These are phyloP conservation scores for Odontamblyopus lacepedii DNA, from an alignment of 2,797 vertebrate species.

Conservation along the genomic window DNA sequence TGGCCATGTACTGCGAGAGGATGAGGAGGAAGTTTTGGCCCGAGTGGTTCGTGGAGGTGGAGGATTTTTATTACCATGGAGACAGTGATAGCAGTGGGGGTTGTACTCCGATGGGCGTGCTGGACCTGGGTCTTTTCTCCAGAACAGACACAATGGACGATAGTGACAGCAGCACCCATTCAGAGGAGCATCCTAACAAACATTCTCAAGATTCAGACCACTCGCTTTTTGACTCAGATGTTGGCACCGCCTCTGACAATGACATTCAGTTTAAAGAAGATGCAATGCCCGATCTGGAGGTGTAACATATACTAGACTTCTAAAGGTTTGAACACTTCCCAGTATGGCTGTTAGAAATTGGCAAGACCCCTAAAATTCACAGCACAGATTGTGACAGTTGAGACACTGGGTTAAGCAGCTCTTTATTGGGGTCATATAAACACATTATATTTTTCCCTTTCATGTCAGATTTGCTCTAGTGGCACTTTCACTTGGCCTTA, in stretches of 20 bases:
- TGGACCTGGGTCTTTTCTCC: slow-evolving; percentile 91
- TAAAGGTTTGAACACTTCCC: slow-evolving; percentile 23
- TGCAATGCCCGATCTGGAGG: slow-evolving; percentile 58
- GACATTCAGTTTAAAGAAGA: slow-evolving; percentile 84
- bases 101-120: slow-evolving; percentile 78
- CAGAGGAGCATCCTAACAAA: slow-evolving; percentile 41
- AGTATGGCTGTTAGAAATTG: slow-evolving; percentile 29
- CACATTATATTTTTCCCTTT: slow-evolving; percentile 41
- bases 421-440: slow-evolving; percentile 53
- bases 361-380: slow-evolving; percentile 29
- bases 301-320: slow-evolving; percentile 47
- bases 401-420: slow-evolving; percentile 43
- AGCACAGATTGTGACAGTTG: slow-evolving; percentile 29
- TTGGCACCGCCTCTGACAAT: slow-evolving; percentile 89
- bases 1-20: slow-evolving; percentile 97
- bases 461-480: slow-evolving; percentile 43
- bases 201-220: slow-evolving; percentile 81
- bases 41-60: slow-evolving; percentile 92
- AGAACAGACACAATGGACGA: slow-evolving; percentile 94
- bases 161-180: slow-evolving; percentile 83
- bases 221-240: slow-evolving; percentile 92
- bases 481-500: slow-evolving; percentile 73
- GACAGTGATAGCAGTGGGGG: slow-evolving; percentile 85
- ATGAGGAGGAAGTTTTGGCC: slow-evolving; percentile 96
- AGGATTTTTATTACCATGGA: slow-evolving; percentile 88